Base-by-base conservation (phyloP, 2,797 vertebrate genomes). In the Urocyon cinereoargenteus region DNA sequence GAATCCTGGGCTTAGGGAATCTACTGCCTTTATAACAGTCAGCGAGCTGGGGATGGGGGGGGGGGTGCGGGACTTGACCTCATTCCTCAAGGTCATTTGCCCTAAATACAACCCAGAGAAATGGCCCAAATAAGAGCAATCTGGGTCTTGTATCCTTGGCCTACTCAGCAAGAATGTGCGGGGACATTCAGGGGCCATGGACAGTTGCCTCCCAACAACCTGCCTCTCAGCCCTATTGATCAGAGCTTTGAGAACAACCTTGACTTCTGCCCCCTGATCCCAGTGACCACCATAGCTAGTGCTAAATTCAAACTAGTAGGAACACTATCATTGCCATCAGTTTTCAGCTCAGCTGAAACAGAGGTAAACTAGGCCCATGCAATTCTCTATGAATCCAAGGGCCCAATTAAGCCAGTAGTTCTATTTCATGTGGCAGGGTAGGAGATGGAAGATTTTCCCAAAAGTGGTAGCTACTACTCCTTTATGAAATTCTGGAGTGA, bases 291-390 rank as follows among this genome's bases (percentile, higher is more conserved):
- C 2, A 55, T 8, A 40, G 72, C 19, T 78, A 57, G 55, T 21
- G 5, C 34, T 21, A 16, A 83, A 51, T 40, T 68, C 40, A 77
- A 64, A 82, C 11, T 45, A 31, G 36, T 22, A 78, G 24, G 36
- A 59, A 13, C 19, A n/a, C 53, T 62, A 28, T 70, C 0, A 1
- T 59, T 40, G 49, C 31, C 28, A 31, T 9, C 57, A 45, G n/a
- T 72, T 75, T 96, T 87, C 16, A 85, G 72, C 26, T 91, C 73
- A 81, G 78, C 36, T 93, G 57, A 92, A 81, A 31, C 70, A 82
- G 62, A 61, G n/a, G 61, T n/a, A 64, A 92, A 72, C 49, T 12
- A 62, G 45, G 45, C 22, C 61, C 36, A 88, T 40, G 26, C 16
- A 91, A 26, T 86, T 85, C 55, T 79, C 36, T 61, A 66, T 87